Conservation (phyloP, 1,140 invertebrate genomes). For the Neoseiulus cucumeris region DNA sequence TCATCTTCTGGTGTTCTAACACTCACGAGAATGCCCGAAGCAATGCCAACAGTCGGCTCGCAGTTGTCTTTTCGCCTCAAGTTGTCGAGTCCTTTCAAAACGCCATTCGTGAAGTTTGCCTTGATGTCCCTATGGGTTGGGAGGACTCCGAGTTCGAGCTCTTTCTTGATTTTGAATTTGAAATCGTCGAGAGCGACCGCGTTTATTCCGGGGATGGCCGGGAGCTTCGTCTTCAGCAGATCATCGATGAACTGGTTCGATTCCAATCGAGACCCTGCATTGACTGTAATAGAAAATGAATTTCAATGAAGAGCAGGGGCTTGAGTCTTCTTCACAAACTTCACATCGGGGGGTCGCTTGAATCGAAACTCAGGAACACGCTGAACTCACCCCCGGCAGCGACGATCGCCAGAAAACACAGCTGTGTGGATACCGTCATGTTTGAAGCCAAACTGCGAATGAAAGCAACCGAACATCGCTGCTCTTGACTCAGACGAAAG, state of each 20-base stretch:
- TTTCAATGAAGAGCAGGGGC: neutral
- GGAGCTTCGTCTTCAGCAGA: neutral
- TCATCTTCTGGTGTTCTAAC: neutral
- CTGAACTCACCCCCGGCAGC: too few relatives aligned
- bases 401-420: too few relatives aligned
- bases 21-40: neutral
- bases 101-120: neutral
- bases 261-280: neutral
- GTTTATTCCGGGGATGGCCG: neutral
- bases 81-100: neutral
- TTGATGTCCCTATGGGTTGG: conserved; percentile 2
- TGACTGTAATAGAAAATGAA: neutral
- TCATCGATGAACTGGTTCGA: conserved; percentile 1
- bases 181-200: neutral
- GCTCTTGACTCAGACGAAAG: too few relatives aligned
- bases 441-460: too few relatives aligned
- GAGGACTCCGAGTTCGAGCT: neutral
- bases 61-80: neutral
- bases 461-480: too few relatives aligned
- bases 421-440: too few relatives aligned
- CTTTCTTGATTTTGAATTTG: conserved; percentile 5
- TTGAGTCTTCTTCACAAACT: too few relatives aligned
- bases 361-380: too few relatives aligned
- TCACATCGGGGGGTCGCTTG: too few relatives aligned
- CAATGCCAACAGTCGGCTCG: neutral